Evolutionary conservation across 2,888 invertebrate species (phyloP).

Genomic region (Zygogramma bicolorata): DNA sequence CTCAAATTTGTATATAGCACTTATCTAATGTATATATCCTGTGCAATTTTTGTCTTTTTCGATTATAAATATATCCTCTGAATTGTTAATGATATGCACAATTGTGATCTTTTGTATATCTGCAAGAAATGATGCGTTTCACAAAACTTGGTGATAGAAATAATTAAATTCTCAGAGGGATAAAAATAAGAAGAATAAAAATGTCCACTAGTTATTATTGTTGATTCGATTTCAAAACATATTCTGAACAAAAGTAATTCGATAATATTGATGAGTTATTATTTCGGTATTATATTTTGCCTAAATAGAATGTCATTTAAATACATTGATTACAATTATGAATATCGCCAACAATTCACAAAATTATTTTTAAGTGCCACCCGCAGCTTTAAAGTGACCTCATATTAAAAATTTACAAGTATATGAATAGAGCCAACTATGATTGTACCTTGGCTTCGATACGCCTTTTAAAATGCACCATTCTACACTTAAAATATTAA

Average conservation of each 20-base stretch:
- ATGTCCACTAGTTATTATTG: no score
- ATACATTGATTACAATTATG: no score
- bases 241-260: no score
- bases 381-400: constrained; percentile 43
- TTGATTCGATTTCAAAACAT: no score
- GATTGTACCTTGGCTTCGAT: constrained; percentile 38
- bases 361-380: constrained; percentile 25
- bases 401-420: constrained; percentile 27
- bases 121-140: no score
- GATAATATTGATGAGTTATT: no score
- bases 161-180: no score
- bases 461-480: constrained; percentile 38
- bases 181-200: no score
- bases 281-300: no score
- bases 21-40: constrained; percentile 11
- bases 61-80: constrained; percentile 7
- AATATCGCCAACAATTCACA: not conserved
- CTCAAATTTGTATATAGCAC: constrained; percentile 17
- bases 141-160: no score
- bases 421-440: constrained; percentile 34
- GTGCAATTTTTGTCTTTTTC: not conserved
- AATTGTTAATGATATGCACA: not conserved
- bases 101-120: no score
- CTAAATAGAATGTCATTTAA: no score
- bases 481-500: constrained; percentile 20